Conservation (phyloP, 2,888 invertebrate genomes). For the Frankliniella intonsa region DNA sequence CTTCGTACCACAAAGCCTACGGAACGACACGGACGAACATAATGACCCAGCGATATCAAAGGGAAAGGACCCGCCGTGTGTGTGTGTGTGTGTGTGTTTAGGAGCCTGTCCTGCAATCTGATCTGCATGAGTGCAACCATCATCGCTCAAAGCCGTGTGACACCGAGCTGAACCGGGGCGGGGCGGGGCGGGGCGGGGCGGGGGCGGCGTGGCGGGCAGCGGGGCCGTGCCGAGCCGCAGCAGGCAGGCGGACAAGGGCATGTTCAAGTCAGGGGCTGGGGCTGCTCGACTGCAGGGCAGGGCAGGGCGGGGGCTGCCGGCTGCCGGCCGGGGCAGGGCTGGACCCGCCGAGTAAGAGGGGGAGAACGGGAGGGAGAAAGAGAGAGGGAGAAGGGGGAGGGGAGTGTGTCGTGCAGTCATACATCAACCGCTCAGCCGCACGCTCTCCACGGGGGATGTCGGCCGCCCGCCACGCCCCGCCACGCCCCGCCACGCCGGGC, state of each 20-base stretch:
- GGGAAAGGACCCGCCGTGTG: no score
- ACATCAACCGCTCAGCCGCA: constrained; percentile 23
- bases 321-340: neutral
- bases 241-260: neutral
- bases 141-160: constrained; percentile 16
- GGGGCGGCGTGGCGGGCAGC: neutral
- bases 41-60: no score
- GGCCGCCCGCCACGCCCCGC: neutral
- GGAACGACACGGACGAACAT: no score
- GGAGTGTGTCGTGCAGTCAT: neutral
- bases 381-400: neutral
- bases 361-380: neutral
- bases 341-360: neutral
- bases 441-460: neutral
- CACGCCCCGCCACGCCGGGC: neutral
- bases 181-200: neutral
- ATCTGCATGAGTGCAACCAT: constrained; percentile 22
- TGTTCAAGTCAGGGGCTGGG: neutral
- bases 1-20: no score
- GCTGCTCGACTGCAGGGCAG: neutral
- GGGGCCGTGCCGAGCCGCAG: neutral
- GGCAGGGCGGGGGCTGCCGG: neutral
- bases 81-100: no score
- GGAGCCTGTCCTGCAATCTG: neutral
- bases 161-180: neutral